A percentile compares a stretch with the other conserved stretches of the same genome.
These are phyloP conservation scores for Varanus salvator DNA, from an alignment of 2,113 vertebrate genomes.

Conservation along the genomic window DNA sequence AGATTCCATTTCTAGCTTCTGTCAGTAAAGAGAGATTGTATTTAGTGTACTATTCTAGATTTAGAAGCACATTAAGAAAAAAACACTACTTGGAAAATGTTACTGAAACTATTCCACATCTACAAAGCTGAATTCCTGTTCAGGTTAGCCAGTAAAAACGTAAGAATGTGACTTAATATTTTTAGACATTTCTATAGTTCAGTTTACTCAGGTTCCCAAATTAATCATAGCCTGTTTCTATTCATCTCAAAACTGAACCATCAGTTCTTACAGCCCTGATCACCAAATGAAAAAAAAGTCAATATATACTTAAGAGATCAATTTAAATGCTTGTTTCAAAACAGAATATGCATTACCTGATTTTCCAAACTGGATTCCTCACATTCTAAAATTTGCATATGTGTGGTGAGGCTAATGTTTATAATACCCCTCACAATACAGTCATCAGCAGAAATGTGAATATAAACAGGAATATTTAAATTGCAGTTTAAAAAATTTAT, in stretches of 20 bases:
- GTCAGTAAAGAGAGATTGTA: background rate
- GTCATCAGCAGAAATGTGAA: background rate
- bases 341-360: background rate
- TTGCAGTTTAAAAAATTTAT: background rate
- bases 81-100: background rate
- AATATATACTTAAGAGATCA: background rate
- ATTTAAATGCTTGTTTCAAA: background rate
- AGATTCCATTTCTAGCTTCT: background rate
- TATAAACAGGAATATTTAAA: background rate
- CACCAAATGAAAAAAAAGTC: background rate
- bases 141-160: background rate
- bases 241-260: background rate
- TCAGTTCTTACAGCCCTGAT: background rate
- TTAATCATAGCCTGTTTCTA: background rate
- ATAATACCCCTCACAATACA: background rate
- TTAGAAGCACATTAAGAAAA: background rate
- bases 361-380: background rate
- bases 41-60: background rate
- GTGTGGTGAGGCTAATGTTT: background rate
- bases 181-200: background rate
- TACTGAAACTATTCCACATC: conserved; percentile 5
- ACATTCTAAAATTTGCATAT: background rate
- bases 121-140: background rate
- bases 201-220: background rate
- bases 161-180: background rate